Percentiles rank a stretch among this genome's conserved stretches.
Evolutionary conservation across 2,888 invertebrate species (phyloP).

Genomic region (Therioaphis trifolii): DNA sequence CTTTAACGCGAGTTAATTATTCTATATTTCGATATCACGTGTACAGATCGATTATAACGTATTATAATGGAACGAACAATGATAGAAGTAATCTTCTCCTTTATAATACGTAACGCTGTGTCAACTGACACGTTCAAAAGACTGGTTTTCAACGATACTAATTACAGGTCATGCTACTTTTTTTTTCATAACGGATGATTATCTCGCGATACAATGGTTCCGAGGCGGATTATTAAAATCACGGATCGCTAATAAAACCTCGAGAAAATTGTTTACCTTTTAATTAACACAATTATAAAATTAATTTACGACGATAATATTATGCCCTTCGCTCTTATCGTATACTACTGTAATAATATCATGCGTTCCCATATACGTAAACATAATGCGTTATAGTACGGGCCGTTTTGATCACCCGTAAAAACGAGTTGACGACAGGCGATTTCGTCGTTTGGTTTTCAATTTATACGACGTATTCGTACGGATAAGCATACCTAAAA

Average conservation of each 20-base stretch:
- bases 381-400: too few relatives aligned
- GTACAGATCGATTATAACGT: too few relatives aligned
- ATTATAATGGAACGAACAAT: constrained; percentile 3
- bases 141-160: constrained; percentile 33
- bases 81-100: not conserved
- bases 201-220: constrained; percentile 13
- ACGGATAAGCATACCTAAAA: too few relatives aligned
- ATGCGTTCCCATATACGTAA: not conserved
- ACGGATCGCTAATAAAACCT: not conserved
- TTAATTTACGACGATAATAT: constrained; percentile 1
- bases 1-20: too few relatives aligned
- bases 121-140: constrained; percentile 22
- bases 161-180: constrained; percentile 29
- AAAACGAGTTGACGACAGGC: not conserved
- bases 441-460: not conserved
- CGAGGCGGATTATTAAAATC: not conserved
- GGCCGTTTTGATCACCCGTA: too few relatives aligned
- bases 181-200: constrained; percentile 38
- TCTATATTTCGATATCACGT: too few relatives aligned
- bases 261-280: constrained; percentile 11
- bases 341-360: not conserved
- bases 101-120: not conserved
- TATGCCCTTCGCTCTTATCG: not conserved
- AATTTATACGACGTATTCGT: not conserved
- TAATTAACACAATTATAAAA: constrained; percentile 17